Evolutionary conservation across 2,113 vertebrate genomes (phyloP).

Genomic region (Prinia subflava): DNA sequence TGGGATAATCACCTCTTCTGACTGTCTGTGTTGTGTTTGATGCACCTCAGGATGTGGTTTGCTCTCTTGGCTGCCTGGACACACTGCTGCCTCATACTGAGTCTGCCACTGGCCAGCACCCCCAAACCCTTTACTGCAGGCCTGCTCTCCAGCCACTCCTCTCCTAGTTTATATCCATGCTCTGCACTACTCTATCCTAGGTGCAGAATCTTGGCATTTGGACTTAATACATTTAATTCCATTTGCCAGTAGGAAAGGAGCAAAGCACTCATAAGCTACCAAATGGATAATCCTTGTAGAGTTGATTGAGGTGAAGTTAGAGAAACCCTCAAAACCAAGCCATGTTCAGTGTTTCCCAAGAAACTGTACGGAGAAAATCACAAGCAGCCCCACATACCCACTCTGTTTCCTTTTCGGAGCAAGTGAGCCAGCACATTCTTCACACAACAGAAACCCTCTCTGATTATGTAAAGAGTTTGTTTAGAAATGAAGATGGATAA

Average conservation of each 20-base stretch:
- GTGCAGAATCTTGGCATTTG: neutral
- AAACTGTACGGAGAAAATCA: neutral
- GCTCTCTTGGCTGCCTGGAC: neutral
- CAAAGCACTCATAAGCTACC: neutral
- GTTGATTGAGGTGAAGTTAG: fast-evolving
- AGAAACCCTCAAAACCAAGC: neutral
- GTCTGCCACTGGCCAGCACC: neutral
- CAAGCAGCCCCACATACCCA: neutral
- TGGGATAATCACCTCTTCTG: neutral
- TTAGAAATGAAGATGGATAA: neutral
- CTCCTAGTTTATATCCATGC: neutral
- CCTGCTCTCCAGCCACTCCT: neutral
- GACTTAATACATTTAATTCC: neutral
- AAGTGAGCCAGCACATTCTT: neutral
- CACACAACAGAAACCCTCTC: neutral
- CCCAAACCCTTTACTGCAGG: neutral
- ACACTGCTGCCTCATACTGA: neutral
- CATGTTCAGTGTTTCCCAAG: neutral
- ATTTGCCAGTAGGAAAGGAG: neutral
- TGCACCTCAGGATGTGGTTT: neutral
- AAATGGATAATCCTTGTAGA: neutral
- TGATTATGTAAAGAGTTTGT: neutral
- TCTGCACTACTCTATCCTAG: fast-evolving
- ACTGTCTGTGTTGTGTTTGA: neutral
- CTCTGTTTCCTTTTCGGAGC: neutral